Evolutionary conservation across 2,113 vertebrate species (phyloP).

Genomic region (Protobothrops mucrosquamatus): DNA sequence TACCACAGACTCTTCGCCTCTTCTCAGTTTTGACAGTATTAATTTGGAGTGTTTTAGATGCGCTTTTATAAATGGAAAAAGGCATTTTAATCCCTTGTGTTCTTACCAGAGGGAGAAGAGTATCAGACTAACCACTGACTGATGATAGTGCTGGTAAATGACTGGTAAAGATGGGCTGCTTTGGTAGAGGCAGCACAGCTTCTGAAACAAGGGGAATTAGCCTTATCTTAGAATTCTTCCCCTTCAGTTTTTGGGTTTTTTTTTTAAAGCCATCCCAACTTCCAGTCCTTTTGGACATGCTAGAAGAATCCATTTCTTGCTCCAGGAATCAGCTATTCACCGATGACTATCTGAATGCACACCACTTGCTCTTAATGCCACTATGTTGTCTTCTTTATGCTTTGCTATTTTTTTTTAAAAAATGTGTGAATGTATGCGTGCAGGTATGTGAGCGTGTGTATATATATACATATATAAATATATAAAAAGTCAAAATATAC

Average conservation of each 20-base stretch:
- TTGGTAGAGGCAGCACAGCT: background rate
- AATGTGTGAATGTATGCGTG: background rate
- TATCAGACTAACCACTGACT: background rate
- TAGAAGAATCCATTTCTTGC: background rate
- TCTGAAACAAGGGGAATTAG: background rate
- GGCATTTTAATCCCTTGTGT: slow-evolving; percentile 34
- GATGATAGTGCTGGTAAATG: slow-evolving; percentile 16
- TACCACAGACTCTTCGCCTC: slow-evolving; percentile 25
- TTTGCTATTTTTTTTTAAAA: background rate
- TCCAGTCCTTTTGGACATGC: background rate
- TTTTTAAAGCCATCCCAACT: background rate
- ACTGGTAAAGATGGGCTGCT: background rate
- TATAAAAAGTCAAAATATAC: slow-evolving; percentile 22
- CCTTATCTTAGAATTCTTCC: background rate
- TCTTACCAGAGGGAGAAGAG: slow-evolving; percentile 7
- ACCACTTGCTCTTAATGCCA: slow-evolving; percentile 24
- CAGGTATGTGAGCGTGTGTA: background rate
- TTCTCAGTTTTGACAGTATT: slow-evolving; percentile 63
- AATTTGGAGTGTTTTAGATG: slow-evolving; percentile 32
- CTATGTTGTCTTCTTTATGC: background rate
- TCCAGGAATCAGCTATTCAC: slow-evolving; percentile 27
- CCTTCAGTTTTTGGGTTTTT: background rate
- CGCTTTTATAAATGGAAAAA: slow-evolving; percentile 55
- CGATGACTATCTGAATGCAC: background rate
- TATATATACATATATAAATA: background rate